Percentiles rank a stretch among this genome's conserved stretches.
Conservation (phyloP, 2,888 invertebrate species). For the Trissonchulus latispiculum region DNA sequence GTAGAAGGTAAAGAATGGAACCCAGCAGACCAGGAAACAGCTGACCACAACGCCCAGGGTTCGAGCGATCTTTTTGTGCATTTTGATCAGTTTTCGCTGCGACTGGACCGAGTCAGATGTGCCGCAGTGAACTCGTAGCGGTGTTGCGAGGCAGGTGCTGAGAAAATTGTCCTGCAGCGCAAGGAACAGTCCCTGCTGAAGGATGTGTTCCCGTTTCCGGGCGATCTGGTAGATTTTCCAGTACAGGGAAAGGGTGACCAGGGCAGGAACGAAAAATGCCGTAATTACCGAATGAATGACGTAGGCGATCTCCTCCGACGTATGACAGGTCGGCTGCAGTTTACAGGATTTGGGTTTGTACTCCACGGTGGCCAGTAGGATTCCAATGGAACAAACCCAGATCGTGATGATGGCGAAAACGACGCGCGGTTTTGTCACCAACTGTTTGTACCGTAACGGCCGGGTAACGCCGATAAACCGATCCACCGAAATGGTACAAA, state of each 20-base stretch:
- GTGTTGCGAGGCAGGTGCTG: slow-evolving; percentile 32
- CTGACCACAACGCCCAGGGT: slow-evolving; percentile 53
- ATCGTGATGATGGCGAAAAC: slow-evolving; percentile 36
- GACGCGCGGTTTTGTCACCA: slow-evolving; percentile 24
- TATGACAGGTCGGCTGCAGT: neutral
- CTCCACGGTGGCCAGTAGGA: slow-evolving; percentile 38
- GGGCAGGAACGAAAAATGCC: slow-evolving; percentile 43
- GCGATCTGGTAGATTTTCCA: slow-evolving; percentile 42
- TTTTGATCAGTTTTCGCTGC: slow-evolving; percentile 26
- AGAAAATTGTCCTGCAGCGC: slow-evolving; percentile 42
- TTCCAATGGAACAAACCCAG: slow-evolving; percentile 38
- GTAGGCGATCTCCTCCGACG: neutral
- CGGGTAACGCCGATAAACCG: slow-evolving; percentile 42
- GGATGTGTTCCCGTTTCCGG: slow-evolving; percentile 28
- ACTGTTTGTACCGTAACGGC: slow-evolving; percentile 38
- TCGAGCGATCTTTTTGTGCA: slow-evolving; percentile 49
- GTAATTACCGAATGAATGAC: slow-evolving; percentile 37
- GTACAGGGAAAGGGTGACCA: slow-evolving; percentile 41
- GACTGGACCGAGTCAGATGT: slow-evolving; percentile 26
- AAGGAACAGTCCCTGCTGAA: slow-evolving; percentile 41
- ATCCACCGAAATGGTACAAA: slow-evolving; percentile 50
- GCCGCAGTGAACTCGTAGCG: slow-evolving; percentile 42
- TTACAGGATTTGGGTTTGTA: slow-evolving; percentile 30
- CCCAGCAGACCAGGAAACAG: slow-evolving; percentile 51
- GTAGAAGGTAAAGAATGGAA: slow-evolving; percentile 52